A percentile compares a stretch with the other conserved stretches of the same genome.
Evolutionary conservation across 2,888 invertebrate genomes (phyloP).

Genomic region (Plagodis dolabraria): DNA sequence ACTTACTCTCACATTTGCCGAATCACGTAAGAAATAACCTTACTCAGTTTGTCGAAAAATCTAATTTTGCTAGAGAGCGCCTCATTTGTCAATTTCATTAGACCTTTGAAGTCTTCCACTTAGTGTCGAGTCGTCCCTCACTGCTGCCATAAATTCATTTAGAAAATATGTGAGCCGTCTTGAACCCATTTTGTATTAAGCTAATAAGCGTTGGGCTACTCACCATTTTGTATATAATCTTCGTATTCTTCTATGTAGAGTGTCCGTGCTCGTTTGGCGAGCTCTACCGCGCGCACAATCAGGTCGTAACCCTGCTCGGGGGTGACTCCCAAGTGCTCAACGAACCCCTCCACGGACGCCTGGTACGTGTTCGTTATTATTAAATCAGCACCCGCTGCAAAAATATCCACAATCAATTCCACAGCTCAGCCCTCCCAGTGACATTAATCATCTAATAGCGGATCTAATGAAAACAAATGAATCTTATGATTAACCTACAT

Average conservation of each 20-base stretch:
- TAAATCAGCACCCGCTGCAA: constrained; percentile 93
- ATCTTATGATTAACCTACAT: constrained; percentile 60
- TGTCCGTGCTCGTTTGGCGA: constrained; percentile 90
- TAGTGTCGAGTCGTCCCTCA: constrained; percentile 32
- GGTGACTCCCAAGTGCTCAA: constrained; percentile 88
- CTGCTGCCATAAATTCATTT: constrained; percentile 38
- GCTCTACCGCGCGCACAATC: constrained; percentile 89
- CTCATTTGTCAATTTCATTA: constrained; percentile 48
- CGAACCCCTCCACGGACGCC: constrained; percentile 91
- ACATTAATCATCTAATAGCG: constrained; percentile 55
- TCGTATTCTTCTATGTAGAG: constrained; percentile 85
- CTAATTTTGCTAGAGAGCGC: constrained; percentile 37
- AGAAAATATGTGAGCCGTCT: constrained; percentile 24
- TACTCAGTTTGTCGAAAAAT: constrained; percentile 28
- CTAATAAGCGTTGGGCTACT: constrained; percentile 10
- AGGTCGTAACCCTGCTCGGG: constrained; percentile 88
- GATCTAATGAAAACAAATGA: constrained; percentile 62
- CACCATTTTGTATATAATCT: constrained; percentile 67
- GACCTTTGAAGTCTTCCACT: constrained; percentile 45
- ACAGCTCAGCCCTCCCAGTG: constrained; percentile 27
- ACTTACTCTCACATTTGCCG: constrained; percentile 3
- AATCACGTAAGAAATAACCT: constrained; percentile 13
- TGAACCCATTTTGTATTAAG: constrained; percentile 23
- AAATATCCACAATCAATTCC: constrained; percentile 41
- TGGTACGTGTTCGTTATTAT: constrained; percentile 96